A percentile compares a stretch with the other conserved stretches of the same genome.
phyloP scores from a whole-genome alignment of 1,140 invertebrate genomes.

The Danaus plexippus region DNA sequence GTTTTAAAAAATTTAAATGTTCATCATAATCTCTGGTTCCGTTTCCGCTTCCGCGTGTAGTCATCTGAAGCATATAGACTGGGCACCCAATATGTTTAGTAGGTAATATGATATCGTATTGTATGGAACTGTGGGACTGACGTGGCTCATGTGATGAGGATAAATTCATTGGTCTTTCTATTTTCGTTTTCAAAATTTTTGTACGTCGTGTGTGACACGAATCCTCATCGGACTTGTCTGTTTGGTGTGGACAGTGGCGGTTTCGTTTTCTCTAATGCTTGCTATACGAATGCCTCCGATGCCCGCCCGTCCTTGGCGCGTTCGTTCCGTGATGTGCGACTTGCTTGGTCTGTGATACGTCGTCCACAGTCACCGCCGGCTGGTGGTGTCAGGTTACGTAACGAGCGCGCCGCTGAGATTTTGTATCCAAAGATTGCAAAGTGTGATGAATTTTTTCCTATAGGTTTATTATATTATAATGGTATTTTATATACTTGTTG shows the following conservation, averaged over 20 bases:
- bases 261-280: too few species aligned
- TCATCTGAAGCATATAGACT: constrained; percentile 7
- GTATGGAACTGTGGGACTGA: constrained; percentile 59
- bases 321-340: constrained; percentile 11
- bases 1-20: not conserved
- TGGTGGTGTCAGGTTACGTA: constrained; percentile 7
- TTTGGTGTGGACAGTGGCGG: constrained; percentile 23
- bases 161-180: constrained; percentile 50
- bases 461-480: constrained; percentile 62
- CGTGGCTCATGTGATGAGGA: constrained; percentile 66
- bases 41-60: constrained; percentile 1
- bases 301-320: constrained; percentile 4
- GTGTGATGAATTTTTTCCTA: constrained; percentile 64
- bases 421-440: constrained; percentile 69
- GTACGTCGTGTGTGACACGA: constrained; percentile 63
- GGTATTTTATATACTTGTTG: constrained; percentile 63
- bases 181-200: constrained; percentile 40
- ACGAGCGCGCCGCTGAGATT: constrained; percentile 26
- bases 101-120: constrained; percentile 49
- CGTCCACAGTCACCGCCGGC: not conserved
- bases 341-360: constrained; percentile 13
- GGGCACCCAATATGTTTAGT: constrained; percentile 51
- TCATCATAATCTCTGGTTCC: constrained; percentile 2
- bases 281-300: not conserved
- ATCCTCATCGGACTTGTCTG: constrained; percentile 56